Base-by-base conservation (phyloP, 2,113 vertebrate species). In the Sclerurus mexicanus region DNA sequence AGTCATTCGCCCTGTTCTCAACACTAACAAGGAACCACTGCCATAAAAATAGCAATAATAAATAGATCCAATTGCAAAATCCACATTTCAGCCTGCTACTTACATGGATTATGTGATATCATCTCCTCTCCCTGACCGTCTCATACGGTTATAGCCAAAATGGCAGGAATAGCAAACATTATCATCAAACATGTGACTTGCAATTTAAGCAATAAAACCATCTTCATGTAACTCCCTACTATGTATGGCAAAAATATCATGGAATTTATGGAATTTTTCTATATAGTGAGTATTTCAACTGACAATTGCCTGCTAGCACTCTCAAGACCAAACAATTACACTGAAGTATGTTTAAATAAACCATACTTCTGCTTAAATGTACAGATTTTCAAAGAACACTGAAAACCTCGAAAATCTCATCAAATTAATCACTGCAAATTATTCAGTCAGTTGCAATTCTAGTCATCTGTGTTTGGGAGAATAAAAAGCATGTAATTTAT, bases 401-500 rank as follows among this genome's bases (percentile, higher is more conserved):
- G 75, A 60, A 95, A 91, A 83, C 46, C 55, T 53, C 78, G 50
- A 55, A 94, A 93, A 88, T 55, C 16, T 85, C 78, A 62, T 83
- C 75, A 89, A 91, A 87, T 93, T 91, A 91, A 91, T 95, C 53
- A 68, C 53, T 64, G 40, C 3, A 7, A 94, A 93, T 93, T 95
- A 91, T 69, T 91, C 87, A 85, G 87, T 58, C 71, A 76, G 81
- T 80, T 76, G 79, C 59, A 84, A 78, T 77, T 77, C 72, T 4
- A 84, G 93, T 93, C n/a, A 79, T 96, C 78, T 53, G 40, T 83
- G 81, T 58, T 91, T 58, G 3, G 1, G 31, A 94, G 85, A 87
- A 84, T 76, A 79, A 91, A 80, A 91, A 89, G 37, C 78, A 79
- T 93, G 72, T 52, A 74, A 81, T 93, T 87, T 95, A 76, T 96